Percentiles rank a stretch among this genome's conserved stretches.
These are phyloP conservation scores for Epinotia bilunana DNA, from an alignment of 2,888 invertebrate genomes.

Conservation along the genomic window DNA sequence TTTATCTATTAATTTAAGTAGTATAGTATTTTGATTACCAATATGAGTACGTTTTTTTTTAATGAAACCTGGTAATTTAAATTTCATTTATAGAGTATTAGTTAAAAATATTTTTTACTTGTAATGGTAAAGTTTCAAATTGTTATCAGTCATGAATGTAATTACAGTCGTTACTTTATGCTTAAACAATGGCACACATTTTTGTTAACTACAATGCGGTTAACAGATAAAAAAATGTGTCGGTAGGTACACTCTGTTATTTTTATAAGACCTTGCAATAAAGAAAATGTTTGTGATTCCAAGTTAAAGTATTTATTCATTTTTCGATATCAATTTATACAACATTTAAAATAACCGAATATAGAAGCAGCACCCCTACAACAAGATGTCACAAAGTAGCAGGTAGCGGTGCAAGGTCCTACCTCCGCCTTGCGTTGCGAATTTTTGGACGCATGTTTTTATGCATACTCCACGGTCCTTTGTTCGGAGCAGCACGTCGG, in stretches of 20 bases:
- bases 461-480: slow-evolving; percentile 59
- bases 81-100: no score
- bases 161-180: neutral
- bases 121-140: neutral
- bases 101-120: no score
- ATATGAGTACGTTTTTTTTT: no score
- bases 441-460: slow-evolving; percentile 72
- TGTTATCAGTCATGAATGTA: neutral
- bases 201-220: neutral
- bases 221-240: no score
- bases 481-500: slow-evolving; percentile 27
- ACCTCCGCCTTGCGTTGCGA: slow-evolving; percentile 69
- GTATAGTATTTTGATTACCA: no score
- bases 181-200: neutral
- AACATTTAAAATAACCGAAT: neutral
- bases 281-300: neutral
- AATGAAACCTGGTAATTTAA: no score
- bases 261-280: neutral
- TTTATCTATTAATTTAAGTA: no score
- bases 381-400: slow-evolving; percentile 82
- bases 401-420: slow-evolving; percentile 73
- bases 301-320: no score
- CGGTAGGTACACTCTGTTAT: no score
- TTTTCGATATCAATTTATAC: no score
- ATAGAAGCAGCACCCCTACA: slow-evolving; percentile 67